Conservation (phyloP, 2,888 invertebrate species). For the Blastobasis lacticolella region DNA sequence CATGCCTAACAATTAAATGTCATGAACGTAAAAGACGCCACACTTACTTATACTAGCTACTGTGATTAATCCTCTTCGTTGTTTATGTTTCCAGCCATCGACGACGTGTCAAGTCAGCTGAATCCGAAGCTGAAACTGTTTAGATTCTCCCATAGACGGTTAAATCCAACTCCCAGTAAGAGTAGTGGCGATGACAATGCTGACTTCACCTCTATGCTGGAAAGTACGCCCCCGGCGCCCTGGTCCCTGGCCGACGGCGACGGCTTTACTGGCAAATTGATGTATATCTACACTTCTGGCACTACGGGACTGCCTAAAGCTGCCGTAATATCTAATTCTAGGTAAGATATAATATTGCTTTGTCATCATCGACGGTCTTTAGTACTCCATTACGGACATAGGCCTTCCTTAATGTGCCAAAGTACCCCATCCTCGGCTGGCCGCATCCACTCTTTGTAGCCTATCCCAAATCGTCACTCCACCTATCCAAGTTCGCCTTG, state of each 20-base stretch:
- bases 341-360: constrained; percentile 65
- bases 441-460: too few relatives aligned
- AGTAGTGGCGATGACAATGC: constrained; percentile 55
- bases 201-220: constrained; percentile 76
- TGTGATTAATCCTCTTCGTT: too few relatives aligned
- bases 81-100: constrained; percentile 73
- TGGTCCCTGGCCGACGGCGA: constrained; percentile 75
- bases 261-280: constrained; percentile 84
- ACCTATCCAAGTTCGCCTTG: too few relatives aligned
- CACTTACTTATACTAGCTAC: too few relatives aligned
- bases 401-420: constrained; percentile 3
- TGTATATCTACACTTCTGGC: constrained; percentile 98
- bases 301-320: constrained; percentile 99
- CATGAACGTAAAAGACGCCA: too few relatives aligned
- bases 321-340: constrained; percentile 94
- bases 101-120: constrained; percentile 79
- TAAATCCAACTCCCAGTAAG: constrained; percentile 27
- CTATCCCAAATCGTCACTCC: too few relatives aligned
- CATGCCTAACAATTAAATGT: too few relatives aligned
- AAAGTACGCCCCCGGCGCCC: constrained; percentile 68
- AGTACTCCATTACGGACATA: neutral
- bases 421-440: too few relatives aligned
- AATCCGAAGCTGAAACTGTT: constrained; percentile 80
- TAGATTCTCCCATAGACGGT: constrained; percentile 59
- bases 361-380: too few relatives aligned